These are phyloP conservation scores for Amblyopsis hoosieri DNA, from an alignment of 2,797 vertebrate genomes.

Conservation along the genomic window DNA sequence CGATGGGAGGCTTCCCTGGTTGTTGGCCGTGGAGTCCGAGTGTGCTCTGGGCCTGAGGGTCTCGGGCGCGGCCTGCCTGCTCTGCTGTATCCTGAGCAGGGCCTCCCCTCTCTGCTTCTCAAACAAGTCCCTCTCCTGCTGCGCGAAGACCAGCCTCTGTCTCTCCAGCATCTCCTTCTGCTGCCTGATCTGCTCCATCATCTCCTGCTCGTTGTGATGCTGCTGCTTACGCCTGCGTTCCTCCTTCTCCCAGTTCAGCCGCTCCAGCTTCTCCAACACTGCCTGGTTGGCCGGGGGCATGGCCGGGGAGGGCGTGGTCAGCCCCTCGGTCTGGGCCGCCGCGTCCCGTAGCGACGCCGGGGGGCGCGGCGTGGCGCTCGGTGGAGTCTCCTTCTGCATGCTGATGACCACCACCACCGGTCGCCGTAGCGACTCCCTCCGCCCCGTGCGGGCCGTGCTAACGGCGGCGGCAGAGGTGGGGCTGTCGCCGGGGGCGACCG, in stretches of 20 bases:
- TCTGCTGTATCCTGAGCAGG: conserved; percentile 80
- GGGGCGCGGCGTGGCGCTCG: conserved; percentile 48
- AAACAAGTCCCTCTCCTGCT: conserved; percentile 76
- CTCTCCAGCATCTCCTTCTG: conserved; percentile 86
- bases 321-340: conserved; percentile 48
- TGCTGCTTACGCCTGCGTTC: conserved; percentile 87
- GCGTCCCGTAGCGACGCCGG: conserved; percentile 44
- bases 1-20: conserved; percentile 16
- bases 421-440: conserved; percentile 53
- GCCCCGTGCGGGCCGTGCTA: conserved; percentile 61
- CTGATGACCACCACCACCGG: conserved; percentile 82
- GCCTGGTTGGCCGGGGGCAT: conserved; percentile 41
- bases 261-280: conserved; percentile 80
- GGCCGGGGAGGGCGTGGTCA: conserved; percentile 5
- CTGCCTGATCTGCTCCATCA: conserved; percentile 93
- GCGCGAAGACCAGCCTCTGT: conserved; percentile 83
- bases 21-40: conserved; percentile 57
- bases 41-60: conserved; percentile 70
- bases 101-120: conserved; percentile 83
- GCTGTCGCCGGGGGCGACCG: conserved; percentile 1
- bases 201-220: conserved; percentile 88
- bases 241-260: conserved; percentile 88
- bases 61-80: conserved; percentile 56
- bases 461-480: conserved; percentile 10
- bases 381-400: conserved; percentile 74